Evolutionary conservation across 1,140 invertebrate species (phyloP).

Genomic region (Drosophila suzukii): DNA sequence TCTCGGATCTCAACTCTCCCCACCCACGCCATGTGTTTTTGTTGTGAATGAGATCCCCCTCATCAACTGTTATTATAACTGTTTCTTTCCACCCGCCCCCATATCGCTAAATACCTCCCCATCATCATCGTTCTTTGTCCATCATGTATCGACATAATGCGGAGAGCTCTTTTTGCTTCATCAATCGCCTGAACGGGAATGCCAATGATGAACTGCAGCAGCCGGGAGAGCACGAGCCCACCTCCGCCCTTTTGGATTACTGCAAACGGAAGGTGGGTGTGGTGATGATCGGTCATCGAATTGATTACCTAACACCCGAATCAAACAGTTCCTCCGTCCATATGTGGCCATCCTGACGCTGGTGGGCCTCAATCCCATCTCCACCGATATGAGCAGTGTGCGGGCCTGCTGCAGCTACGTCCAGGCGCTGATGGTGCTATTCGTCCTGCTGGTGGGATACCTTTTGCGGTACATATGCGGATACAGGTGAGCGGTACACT

Average conservation of each 20-base stretch:
- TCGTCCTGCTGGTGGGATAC: conserved; percentile 89
- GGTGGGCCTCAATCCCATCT: conserved; percentile 90
- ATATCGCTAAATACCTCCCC: too few relatives aligned
- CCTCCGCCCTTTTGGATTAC: conserved; percentile 90
- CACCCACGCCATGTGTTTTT: conserved; percentile 55
- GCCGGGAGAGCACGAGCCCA: conserved; percentile 87
- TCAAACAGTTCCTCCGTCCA: conserved; percentile 88
- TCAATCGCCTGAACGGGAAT: conserved; percentile 74
- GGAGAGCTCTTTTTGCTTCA: conserved; percentile 79
- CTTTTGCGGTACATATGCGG: conserved; percentile 91
- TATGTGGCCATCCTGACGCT: conserved; percentile 90
- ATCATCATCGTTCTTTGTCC: conserved; percentile 28
- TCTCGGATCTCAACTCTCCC: conserved; percentile 19
- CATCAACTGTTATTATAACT: conserved; percentile 22
- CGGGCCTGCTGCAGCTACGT: conserved; percentile 87
- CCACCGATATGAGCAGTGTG: conserved; percentile 87
- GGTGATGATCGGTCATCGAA: not conserved
- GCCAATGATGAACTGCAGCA: conserved; percentile 87
- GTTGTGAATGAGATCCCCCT: conserved; percentile 28
- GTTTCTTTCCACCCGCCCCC: conserved; percentile 7
- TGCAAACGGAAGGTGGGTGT: conserved; percentile 89
- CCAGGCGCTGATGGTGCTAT: conserved; percentile 88
- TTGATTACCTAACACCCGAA: conserved; percentile 8
- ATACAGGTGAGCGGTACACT: conserved; percentile 86
- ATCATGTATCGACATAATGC: conserved; percentile 76